phyloP scores from a whole-genome alignment of 2,113 vertebrate species.

The Anguilla japonica region DNA sequence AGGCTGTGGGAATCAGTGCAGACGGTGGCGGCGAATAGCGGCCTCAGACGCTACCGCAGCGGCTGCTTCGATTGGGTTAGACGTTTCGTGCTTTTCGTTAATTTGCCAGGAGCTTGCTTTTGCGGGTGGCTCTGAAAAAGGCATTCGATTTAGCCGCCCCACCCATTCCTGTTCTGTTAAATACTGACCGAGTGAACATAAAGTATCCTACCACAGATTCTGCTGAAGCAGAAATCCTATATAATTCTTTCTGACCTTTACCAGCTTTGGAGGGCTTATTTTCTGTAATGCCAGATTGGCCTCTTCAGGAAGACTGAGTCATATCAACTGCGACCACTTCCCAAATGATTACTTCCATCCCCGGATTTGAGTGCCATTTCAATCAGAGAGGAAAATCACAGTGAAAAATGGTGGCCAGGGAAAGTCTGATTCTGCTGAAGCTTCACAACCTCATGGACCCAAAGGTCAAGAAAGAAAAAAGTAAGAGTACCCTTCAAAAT shows the following conservation, averaged over 20 bases:
- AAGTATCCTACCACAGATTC: neutral
- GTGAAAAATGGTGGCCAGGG: no score
- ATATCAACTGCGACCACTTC: neutral
- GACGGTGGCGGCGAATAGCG: neutral
- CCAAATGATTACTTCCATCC: neutral
- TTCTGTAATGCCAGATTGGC: neutral
- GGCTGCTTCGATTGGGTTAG: neutral
- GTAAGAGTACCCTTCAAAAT: no score
- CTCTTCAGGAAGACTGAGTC: neutral
- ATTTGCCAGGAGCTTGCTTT: neutral
- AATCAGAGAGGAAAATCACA: no score
- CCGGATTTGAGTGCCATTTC: neutral
- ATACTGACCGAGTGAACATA: neutral
- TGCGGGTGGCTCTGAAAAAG: neutral
- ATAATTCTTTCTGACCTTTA: neutral
- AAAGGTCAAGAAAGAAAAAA: no score
- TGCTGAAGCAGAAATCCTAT: neutral
- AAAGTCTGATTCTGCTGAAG: no score
- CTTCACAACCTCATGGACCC: no score
- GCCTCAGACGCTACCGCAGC: neutral
- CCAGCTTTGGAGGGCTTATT: neutral
- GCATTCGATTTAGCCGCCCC: neutral
- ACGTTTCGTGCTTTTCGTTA: neutral
- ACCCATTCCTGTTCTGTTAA: neutral
- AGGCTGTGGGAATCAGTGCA: neutral